These are phyloP conservation scores for Drosophila demipolita DNA, from an alignment of 2,888 invertebrate species.

Conservation along the genomic window DNA sequence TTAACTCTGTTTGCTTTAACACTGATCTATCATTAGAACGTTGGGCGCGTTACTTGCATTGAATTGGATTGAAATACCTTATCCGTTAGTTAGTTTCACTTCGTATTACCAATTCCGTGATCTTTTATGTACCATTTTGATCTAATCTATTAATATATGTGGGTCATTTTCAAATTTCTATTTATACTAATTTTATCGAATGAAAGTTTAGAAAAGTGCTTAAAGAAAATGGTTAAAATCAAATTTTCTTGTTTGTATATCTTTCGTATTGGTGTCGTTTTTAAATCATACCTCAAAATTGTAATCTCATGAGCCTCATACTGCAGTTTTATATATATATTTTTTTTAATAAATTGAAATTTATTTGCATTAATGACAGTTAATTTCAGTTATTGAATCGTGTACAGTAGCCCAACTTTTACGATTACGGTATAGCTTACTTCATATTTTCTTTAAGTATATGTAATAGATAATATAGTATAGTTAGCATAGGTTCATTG, in stretches of 20 bases:
- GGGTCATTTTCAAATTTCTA: background rate
- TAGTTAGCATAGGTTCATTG: conserved; percentile 14
- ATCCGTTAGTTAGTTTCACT: conserved; percentile 34
- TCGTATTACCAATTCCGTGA: conserved; percentile 57
- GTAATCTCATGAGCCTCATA: conserved; percentile 55
- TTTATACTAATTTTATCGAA: background rate
- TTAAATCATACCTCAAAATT: conserved; percentile 27
- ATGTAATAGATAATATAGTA: conserved; percentile 15
- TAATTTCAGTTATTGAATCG: conserved; percentile 10
- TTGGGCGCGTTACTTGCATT: conserved; percentile 58
- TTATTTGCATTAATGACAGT: conserved; percentile 18
- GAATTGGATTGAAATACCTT: conserved; percentile 26
- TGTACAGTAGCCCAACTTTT: conserved; percentile 71
- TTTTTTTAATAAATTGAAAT: conserved; percentile 26
- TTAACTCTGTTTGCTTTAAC: background rate
- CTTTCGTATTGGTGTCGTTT: conserved; percentile 33
- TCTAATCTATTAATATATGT: conserved; percentile 1
- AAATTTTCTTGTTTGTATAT: conserved; percentile 21
- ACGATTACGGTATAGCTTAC: conserved; percentile 5
- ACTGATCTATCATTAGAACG: conserved; percentile 34
- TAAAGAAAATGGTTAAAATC: no score
- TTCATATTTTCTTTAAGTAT: conserved; percentile 11
- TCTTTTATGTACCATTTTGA: conserved; percentile 32
- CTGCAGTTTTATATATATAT: conserved; percentile 33
- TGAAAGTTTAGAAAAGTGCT: background rate